Percentiles rank a stretch among this genome's conserved stretches.
These are phyloP conservation scores for Acromyrmex heyeri DNA, from an alignment of 1,140 invertebrate genomes.

Conservation along the genomic window DNA sequence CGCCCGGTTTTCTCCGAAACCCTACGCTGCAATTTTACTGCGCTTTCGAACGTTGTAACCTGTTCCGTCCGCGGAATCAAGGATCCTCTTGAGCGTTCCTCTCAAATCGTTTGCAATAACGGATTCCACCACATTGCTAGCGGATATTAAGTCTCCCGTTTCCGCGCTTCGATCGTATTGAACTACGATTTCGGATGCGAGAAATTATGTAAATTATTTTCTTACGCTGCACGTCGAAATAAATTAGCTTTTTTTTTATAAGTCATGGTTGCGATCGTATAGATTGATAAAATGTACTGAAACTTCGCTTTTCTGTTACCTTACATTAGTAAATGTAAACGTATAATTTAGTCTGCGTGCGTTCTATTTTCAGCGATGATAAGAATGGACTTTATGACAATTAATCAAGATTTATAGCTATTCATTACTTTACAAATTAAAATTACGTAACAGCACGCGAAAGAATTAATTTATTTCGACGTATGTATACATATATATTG, in stretches of 20 bases:
- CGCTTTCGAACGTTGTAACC: constrained; percentile 17
- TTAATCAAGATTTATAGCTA: constrained; percentile 16
- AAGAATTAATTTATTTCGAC: constrained; percentile 22
- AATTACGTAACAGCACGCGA: constrained; percentile 5
- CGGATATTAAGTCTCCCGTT: constrained; percentile 8
- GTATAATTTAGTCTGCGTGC: constrained; percentile 6
- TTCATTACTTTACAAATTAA: constrained; percentile 12
- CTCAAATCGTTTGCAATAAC: constrained; percentile 15
- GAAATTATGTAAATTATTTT: constrained; percentile 5
- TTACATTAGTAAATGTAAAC: constrained; percentile 8
- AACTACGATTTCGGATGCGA: not conserved
- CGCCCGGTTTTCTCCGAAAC: constrained; percentile 19
- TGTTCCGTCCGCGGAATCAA: constrained; percentile 30
- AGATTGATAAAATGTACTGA: not conserved
- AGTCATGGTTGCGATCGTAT: not conserved
- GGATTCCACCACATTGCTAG: constrained; percentile 23
- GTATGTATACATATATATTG: not conserved
- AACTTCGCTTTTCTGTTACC: not conserved
- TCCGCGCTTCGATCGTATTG: not conserved
- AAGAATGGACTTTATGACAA: not conserved
- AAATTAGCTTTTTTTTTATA: not conserved
- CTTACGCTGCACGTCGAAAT: not conserved
- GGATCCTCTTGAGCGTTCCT: not conserved
- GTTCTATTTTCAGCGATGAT: constrained; percentile 19
- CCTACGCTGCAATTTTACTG: constrained; percentile 42